phyloP scores from a whole-genome alignment of 2,888 invertebrate species.

The Gnatocerus cornutus region DNA sequence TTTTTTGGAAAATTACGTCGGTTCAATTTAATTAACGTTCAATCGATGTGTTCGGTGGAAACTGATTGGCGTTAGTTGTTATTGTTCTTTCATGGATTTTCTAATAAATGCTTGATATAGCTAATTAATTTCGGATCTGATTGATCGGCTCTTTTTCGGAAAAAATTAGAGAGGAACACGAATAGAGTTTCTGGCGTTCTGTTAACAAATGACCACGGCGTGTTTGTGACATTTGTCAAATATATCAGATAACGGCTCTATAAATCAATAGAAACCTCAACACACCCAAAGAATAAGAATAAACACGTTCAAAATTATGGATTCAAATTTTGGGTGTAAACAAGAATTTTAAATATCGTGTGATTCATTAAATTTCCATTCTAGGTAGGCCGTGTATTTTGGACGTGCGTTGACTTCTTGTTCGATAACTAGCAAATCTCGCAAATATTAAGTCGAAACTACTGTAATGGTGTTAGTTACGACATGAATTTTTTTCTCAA shows the following conservation, averaged over 20 bases:
- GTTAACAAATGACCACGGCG: conserved; percentile 31
- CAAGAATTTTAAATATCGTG: neutral
- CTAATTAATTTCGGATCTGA: conserved; percentile 16
- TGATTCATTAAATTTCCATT: too few relatives aligned
- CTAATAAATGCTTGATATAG: conserved; percentile 7
- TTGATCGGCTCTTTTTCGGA: neutral
- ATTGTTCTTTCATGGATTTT: conserved; percentile 12
- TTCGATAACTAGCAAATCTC: too few relatives aligned
- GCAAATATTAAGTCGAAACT: too few relatives aligned
- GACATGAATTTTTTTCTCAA: too few relatives aligned
- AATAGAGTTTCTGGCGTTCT: neutral
- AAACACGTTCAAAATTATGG: too few relatives aligned
- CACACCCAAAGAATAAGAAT: too few relatives aligned
- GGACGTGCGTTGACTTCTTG: too few relatives aligned
- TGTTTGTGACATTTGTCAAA: conserved; percentile 32
- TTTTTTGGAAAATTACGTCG: conserved; percentile 7
- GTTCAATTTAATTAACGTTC: conserved; percentile 17
- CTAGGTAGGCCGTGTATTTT: too few relatives aligned
- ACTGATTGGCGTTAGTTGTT: neutral
- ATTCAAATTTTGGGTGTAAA: too few relatives aligned
- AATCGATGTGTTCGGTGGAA: conserved; percentile 1
- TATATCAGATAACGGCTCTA: conserved; percentile 19
- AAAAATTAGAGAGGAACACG: neutral
- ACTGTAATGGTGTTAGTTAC: too few relatives aligned
- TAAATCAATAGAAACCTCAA: conserved; percentile 19